These are phyloP conservation scores for Gallinago stenura DNA, from an alignment of 2,797 vertebrate genomes.

Conservation along the genomic window DNA sequence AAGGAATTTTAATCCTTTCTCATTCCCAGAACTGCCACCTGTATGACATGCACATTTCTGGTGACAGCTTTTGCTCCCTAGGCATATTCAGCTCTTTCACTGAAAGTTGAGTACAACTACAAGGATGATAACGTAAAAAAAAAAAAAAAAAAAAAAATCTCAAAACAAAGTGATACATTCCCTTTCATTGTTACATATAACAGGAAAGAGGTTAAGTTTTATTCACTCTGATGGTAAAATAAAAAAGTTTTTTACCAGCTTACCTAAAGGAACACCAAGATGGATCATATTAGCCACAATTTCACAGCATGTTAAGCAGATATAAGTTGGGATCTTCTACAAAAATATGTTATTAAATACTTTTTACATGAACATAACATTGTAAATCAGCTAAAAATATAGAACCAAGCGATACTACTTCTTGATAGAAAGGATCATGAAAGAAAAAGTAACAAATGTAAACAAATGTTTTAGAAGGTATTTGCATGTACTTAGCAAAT, in stretches of 20 bases:
- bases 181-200: neutral
- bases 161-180: neutral
- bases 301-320: neutral
- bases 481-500: neutral
- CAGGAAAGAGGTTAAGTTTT: neutral
- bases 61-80: neutral
- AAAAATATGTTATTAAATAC: neutral
- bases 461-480: neutral
- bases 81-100: neutral
- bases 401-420: neutral
- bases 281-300: neutral
- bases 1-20: neutral
- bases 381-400: neutral
- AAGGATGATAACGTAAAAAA: neutral
- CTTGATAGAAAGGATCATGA: neutral
- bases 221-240: neutral
- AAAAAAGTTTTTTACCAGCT: neutral
- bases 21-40: neutral
- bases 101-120: neutral
- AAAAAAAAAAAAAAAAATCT: neutral
- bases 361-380: neutral
- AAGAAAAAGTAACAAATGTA: neutral
- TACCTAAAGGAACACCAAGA: neutral
- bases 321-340: neutral
- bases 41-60: neutral